A percentile compares a stretch with the other conserved stretches of the same genome.
Evolutionary conservation across 2,888 invertebrate genomes (phyloP).

Genomic region (Antheraea yamamai): DNA sequence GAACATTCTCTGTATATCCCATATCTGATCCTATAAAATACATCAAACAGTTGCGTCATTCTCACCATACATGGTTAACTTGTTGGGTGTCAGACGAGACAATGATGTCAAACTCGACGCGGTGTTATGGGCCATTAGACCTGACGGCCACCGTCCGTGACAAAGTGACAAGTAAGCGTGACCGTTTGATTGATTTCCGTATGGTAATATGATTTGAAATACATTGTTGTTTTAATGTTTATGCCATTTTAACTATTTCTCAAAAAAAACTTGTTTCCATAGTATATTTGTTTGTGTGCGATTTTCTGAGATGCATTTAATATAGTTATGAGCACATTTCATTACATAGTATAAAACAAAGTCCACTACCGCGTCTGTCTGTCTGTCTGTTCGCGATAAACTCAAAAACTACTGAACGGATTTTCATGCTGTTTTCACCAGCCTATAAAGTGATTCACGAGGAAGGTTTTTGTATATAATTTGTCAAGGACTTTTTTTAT

Average conservation of each 20-base stretch:
- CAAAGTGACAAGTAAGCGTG: not conserved
- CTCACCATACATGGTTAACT: not conserved
- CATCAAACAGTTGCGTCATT: not conserved
- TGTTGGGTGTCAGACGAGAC: not conserved
- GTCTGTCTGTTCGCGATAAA: too few relatives aligned
- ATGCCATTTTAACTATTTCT: not conserved
- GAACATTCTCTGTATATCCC: not conserved
- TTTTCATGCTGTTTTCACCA: too few relatives aligned
- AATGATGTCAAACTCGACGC: not conserved
- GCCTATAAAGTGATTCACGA: too few relatives aligned
- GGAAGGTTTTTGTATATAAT: too few relatives aligned
- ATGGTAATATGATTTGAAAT: not conserved
- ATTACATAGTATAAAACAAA: too few relatives aligned
- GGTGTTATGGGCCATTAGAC: not conserved
- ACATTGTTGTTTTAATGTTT: not conserved
- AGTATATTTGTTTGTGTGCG: too few relatives aligned
- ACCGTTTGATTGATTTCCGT: slow-evolving; percentile 1
- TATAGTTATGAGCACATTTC: too few relatives aligned
- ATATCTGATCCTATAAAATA: not conserved
- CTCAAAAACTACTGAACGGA: too few relatives aligned
- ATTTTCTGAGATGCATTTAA: too few relatives aligned
- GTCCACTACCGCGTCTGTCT: too few relatives aligned
- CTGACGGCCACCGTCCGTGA: not conserved
- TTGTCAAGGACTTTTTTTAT: too few relatives aligned
- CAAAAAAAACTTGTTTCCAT: too few relatives aligned